phyloP scores from a whole-genome alignment of 2,797 vertebrate genomes.

The Malacoraja senta region DNA sequence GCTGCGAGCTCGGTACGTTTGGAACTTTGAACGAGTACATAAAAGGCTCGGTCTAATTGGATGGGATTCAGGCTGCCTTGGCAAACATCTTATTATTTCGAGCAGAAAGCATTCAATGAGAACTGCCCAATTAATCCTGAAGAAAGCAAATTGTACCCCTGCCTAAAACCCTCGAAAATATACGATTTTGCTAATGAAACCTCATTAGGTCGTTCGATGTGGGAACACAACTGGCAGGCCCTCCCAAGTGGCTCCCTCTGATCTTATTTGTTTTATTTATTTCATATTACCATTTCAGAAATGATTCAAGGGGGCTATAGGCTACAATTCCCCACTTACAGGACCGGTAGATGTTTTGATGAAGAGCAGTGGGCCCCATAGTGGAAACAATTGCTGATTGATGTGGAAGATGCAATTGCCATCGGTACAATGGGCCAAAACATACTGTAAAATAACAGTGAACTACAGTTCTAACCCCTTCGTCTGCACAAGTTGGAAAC shows the following conservation, averaged over 20 bases:
- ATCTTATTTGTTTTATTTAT: neutral
- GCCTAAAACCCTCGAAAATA: conserved; percentile 4
- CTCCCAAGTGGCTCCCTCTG: neutral
- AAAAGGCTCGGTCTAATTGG: conserved; percentile 4
- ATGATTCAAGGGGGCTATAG: neutral
- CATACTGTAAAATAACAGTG: neutral
- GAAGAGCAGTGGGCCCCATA: neutral
- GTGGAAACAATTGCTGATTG: neutral
- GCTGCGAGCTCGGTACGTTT: neutral
- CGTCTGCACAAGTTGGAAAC: no score
- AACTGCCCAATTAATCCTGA: conserved; percentile 29
- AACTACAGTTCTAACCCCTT: no score
- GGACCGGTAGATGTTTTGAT: neutral
- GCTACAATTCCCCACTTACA: neutral
- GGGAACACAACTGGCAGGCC: neutral
- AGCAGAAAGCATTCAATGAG: conserved; percentile 13
- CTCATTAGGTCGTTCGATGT: conserved; percentile 22
- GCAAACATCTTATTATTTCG: conserved; percentile 32
- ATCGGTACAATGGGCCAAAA: neutral
- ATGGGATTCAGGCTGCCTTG: neutral
- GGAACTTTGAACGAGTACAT: neutral
- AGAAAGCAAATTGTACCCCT: conserved; percentile 5
- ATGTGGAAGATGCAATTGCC: neutral
- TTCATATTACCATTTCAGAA: no score
- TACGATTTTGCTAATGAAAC: conserved; percentile 18